Percentiles rank a stretch among this genome's conserved stretches.
phyloP scores from a whole-genome alignment of 2,113 vertebrate genomes.

The Lynx canadensis region DNA sequence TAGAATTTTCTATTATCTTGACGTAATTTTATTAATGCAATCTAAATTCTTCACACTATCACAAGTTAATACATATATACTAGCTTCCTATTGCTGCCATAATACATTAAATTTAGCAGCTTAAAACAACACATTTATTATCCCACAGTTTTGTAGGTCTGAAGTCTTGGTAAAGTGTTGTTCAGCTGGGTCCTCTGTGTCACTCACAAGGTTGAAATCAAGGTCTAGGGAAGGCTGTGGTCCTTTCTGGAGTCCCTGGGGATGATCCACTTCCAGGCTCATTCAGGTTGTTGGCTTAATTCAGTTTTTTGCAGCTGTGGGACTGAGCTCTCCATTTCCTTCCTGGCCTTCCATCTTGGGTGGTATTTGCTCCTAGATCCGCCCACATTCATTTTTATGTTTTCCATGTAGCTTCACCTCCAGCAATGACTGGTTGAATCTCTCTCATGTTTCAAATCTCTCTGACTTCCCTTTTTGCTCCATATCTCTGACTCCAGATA shows the following conservation, averaged over 20 bases:
- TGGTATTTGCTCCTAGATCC: not conserved
- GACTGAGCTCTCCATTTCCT: not conserved
- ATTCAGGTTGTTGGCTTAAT: not conserved
- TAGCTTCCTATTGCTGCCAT: not conserved
- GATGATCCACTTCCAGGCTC: not conserved
- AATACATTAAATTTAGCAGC: not conserved
- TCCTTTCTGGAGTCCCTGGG: not conserved
- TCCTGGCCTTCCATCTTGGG: not conserved
- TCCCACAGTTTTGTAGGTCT: not conserved
- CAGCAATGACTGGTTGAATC: not conserved
- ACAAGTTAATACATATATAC: not conserved
- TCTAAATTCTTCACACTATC: not conserved
- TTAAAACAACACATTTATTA: not conserved
- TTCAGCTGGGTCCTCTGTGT: not conserved
- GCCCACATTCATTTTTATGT: not conserved
- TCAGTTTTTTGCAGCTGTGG: not conserved
- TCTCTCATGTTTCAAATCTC: not conserved
- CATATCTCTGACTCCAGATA: not conserved
- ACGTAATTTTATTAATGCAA: not conserved
- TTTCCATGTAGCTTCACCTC: not conserved
- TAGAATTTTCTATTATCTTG: not conserved
- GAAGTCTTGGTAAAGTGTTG: not conserved
- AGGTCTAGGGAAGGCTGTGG: not conserved
- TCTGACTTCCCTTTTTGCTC: not conserved
- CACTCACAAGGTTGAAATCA: not conserved